These are phyloP conservation scores for Microcebus tavaratra DNA, from an alignment of 2,113 vertebrate species.

Conservation along the genomic window DNA sequence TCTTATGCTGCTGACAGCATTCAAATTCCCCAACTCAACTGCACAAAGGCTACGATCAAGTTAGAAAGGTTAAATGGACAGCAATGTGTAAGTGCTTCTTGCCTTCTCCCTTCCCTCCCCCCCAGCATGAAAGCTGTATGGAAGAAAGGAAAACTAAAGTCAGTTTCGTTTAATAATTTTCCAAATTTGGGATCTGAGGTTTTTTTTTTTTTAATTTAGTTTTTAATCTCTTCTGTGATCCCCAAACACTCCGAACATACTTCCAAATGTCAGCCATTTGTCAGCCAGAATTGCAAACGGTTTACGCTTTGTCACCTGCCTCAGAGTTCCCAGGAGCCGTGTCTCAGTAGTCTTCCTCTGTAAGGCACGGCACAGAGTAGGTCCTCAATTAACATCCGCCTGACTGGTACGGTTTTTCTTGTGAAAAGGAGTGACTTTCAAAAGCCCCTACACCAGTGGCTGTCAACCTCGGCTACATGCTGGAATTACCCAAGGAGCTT, in stretches of 20 bases:
- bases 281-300: not conserved
- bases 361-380: not conserved
- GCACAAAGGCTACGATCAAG: slow-evolving; percentile 8
- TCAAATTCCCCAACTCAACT: slow-evolving; percentile 27
- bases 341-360: not conserved
- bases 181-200: not conserved
- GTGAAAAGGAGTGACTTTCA: not conserved
- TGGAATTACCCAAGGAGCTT: not conserved
- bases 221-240: not conserved
- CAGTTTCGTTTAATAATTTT: not conserved
- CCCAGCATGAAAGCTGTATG: not conserved
- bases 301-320: not conserved
- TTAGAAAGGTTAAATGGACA: not conserved
- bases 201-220: not conserved
- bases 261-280: slow-evolving; percentile 1
- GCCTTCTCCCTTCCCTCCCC: fast-evolving
- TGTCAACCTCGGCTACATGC: not conserved
- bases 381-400: not conserved
- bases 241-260: slow-evolving; percentile 54
- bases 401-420: not conserved
- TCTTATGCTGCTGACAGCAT: slow-evolving; percentile 37
- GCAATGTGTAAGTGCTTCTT: not conserved
- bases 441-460: not conserved
- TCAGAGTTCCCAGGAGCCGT: not conserved
- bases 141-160: not conserved